A percentile compares a stretch with the other conserved stretches of the same genome.
Conservation (phyloP, 2,113 vertebrate species). For the Eurystomus gularis region DNA sequence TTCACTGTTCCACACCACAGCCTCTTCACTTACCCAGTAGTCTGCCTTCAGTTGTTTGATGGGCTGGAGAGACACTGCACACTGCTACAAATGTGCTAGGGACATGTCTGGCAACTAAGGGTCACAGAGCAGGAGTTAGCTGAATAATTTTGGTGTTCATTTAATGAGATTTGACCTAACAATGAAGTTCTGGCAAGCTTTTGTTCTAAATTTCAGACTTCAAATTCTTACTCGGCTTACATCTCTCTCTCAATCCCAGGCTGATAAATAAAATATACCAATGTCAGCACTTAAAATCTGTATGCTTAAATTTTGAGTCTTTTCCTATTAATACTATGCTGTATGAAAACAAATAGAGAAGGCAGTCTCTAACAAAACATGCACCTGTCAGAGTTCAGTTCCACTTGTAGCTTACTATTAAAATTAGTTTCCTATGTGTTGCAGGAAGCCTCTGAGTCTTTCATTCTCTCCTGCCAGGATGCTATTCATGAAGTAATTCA, state of each 20-base stretch:
- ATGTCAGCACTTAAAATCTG: neutral
- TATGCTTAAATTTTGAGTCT: neutral
- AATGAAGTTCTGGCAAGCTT: neutral
- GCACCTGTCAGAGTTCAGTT: neutral
- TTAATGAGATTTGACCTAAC: neutral
- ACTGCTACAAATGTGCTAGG: neutral
- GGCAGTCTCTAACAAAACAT: neutral
- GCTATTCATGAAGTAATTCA: neutral
- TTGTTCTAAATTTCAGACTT: neutral
- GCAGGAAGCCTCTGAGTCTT: neutral
- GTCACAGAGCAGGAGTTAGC: neutral
- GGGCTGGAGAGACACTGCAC: neutral
- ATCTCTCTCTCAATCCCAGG: neutral
- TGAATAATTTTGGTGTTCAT: neutral
- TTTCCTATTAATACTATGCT: neutral
- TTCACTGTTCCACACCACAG: accelerated
- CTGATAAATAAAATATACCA: neutral
- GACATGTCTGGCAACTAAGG: neutral
- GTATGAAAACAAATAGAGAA: neutral
- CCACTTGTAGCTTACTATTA: neutral
- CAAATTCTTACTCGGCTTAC: neutral
- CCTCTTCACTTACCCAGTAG: accelerated
- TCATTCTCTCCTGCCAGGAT: neutral
- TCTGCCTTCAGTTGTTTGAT: neutral
- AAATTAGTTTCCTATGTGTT: neutral